Base-by-base conservation (phyloP, 1,140 invertebrate genomes). In the Drosophila cardini region DNA sequence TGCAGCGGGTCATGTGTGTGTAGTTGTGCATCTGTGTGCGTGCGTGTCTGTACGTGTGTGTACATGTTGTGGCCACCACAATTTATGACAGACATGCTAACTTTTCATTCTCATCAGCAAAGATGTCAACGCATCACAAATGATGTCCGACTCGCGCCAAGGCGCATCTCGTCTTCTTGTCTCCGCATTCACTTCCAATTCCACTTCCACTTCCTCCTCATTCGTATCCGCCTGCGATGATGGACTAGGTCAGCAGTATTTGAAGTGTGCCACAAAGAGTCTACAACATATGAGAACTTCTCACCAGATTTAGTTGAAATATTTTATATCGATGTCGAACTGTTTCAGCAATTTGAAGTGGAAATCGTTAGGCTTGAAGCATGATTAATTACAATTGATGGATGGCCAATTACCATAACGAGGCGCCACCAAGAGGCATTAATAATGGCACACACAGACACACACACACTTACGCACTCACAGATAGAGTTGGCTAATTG, bases 381-480 rank as follows among this genome's bases (percentile, higher is more conserved):
- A 89, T 84, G 85, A 89, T 89, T 89, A 89, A 89, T 89, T 89
- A 84, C 84, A 80, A 78, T 70, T 89, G 84, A 89, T 89, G 80
- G 77, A 89, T 78, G 73, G 80, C 73, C 85, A 89, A 89, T 89
- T 87, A 80, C 77, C 80, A 76, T 52, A 70, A 78, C 74, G 72
- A 52, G 57, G 50, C 53, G 72, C 57, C 72, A 38, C 70, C 69
- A 78, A 73, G 57, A 65, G 50, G 48, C 55, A 69, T 84, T 90
- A 89, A 80, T 89, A 81, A 89, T 89, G 62, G 46, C 30, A 16
- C 48, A 70, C 40, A 76, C 67, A 67, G 46, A 48, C 43, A 36
- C 61, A 38, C 45, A 70, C 50, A 56, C 62, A 71, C 30, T 61
- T 45, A 60, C 40, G 43, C 18, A 18, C 40, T 15, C 36, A 46